A percentile compares a stretch with the other conserved stretches of the same genome.
Evolutionary conservation across 2,797 vertebrate genomes (phyloP).

Genomic region (Xenentodon cancila): DNA sequence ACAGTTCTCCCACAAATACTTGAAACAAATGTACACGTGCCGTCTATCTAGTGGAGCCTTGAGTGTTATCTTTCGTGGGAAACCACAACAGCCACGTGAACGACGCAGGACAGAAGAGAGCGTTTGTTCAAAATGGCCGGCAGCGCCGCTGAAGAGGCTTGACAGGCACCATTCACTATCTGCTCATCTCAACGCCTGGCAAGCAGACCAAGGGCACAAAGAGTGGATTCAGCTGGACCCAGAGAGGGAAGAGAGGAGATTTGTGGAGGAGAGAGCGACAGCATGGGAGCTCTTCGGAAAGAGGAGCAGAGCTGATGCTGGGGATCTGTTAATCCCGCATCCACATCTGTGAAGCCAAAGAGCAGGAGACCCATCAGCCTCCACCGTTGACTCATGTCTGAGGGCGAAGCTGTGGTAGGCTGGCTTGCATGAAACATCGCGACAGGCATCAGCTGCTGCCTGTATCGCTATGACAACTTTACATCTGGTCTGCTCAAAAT

Average conservation of each 20-base stretch:
- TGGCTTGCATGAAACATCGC: too few relatives aligned
- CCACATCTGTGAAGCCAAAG: not conserved
- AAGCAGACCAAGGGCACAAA: slow-evolving; percentile 60
- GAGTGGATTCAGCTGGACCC: slow-evolving; percentile 50
- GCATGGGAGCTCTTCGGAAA: slow-evolving; percentile 8
- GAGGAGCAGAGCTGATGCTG: slow-evolving; percentile 8
- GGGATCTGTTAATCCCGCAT: slow-evolving; percentile 8
- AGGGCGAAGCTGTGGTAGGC: too few relatives aligned
- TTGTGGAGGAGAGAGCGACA: slow-evolving; percentile 5
- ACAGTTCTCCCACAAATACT: too few relatives aligned
- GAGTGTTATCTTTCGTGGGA: slow-evolving; percentile 40
- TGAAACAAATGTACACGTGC: not conserved
- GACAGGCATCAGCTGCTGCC: too few relatives aligned
- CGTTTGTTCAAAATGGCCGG: slow-evolving; percentile 64
- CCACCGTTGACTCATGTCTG: too few relatives aligned
- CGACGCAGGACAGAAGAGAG: slow-evolving; percentile 34
- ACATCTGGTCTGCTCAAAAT: too few relatives aligned
- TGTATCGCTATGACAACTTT: too few relatives aligned
- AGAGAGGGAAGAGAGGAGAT: slow-evolving; percentile 17
- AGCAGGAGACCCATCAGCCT: not conserved
- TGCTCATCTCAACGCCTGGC: slow-evolving; percentile 50
- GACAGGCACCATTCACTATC: slow-evolving; percentile 57
- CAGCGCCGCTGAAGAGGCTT: slow-evolving; percentile 44
- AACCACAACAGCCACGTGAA: slow-evolving; percentile 46
- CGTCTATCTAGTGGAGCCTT: slow-evolving; percentile 17